A percentile compares a stretch with the other conserved stretches of the same genome.
phyloP scores from a whole-genome alignment of 1,140 invertebrate genomes.

The Tribolium madens region DNA sequence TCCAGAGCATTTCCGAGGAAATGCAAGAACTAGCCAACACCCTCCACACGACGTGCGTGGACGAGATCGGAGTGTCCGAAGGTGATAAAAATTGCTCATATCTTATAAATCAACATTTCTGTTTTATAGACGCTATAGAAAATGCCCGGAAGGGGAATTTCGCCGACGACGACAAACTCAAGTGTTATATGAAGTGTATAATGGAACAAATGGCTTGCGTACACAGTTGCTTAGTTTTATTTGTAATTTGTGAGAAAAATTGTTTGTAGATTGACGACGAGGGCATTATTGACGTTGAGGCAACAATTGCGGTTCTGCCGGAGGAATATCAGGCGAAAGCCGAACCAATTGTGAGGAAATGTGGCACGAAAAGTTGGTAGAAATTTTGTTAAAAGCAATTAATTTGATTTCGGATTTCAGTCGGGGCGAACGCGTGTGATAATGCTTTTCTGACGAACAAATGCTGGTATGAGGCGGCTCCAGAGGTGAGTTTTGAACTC shows the following conservation, averaged over 20 bases:
- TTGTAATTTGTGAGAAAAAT: background rate
- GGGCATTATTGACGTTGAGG: constrained; percentile 63
- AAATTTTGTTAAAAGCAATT: background rate
- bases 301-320: constrained; percentile 61
- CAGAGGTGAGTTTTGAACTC: constrained; percentile 50
- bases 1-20: constrained; percentile 46
- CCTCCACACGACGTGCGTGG: constrained; percentile 48
- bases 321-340: constrained; percentile 54
- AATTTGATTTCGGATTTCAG: constrained; percentile 53
- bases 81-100: constrained; percentile 26
- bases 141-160: constrained; percentile 56
- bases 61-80: constrained; percentile 47
- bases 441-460: constrained; percentile 59
- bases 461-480: constrained; percentile 54
- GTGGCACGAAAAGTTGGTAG: constrained; percentile 60
- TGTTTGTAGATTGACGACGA: constrained; percentile 61
- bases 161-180: constrained; percentile 59
- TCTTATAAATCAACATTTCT: background rate
- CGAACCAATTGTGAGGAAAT: constrained; percentile 58
- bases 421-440: constrained; percentile 59
- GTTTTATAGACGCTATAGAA: constrained; percentile 45
- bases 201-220: constrained; percentile 63
- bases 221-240: constrained; percentile 44
- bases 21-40: constrained; percentile 45
- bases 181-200: constrained; percentile 66